A percentile compares a stretch with the other conserved stretches of the same genome.
Evolutionary conservation across 2,888 invertebrate species (phyloP).

Genomic region (Apodemia duryi): DNA sequence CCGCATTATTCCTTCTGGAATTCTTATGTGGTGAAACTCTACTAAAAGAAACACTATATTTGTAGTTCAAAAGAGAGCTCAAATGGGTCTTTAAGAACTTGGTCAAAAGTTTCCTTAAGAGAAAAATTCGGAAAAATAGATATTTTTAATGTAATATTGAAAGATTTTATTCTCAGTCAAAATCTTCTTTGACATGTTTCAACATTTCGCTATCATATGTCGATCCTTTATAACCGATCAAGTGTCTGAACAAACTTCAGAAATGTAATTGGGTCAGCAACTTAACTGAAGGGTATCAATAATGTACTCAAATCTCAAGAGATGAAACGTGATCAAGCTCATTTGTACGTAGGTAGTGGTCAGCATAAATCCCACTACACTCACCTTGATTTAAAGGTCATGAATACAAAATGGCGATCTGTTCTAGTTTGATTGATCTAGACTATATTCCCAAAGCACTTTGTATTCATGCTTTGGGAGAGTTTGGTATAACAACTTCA

Average conservation of each 20-base stretch:
- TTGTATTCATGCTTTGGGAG: too few species aligned
- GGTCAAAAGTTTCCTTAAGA: too few species aligned
- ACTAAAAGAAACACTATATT: too few species aligned
- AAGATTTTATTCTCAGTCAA: constrained; percentile 5
- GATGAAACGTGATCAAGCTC: constrained; percentile 32
- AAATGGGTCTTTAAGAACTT: too few species aligned
- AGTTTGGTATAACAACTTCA: too few species aligned
- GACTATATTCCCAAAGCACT: constrained; percentile 7
- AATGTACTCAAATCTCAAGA: constrained; percentile 29
- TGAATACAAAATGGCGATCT: constrained; percentile 1
- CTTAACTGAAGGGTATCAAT: constrained; percentile 31
- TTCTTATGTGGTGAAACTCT: too few species aligned
- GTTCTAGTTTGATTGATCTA: constrained; percentile 2
- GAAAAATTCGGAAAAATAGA: too few species aligned
- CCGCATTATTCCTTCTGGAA: too few species aligned
- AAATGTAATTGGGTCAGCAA: constrained; percentile 30
- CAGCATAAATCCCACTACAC: constrained; percentile 9
- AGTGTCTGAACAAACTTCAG: constrained; percentile 29
- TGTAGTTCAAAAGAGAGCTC: too few species aligned
- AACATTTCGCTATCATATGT: constrained; percentile 14
- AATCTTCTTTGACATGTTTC: constrained; percentile 2
- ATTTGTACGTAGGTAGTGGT: constrained; percentile 16
- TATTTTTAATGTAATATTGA: background rate
- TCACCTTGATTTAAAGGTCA: constrained; percentile 1
- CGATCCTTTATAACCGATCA: constrained; percentile 20